Conservation (phyloP, 2,113 vertebrate species). For the Callopanchax toddi region DNA sequence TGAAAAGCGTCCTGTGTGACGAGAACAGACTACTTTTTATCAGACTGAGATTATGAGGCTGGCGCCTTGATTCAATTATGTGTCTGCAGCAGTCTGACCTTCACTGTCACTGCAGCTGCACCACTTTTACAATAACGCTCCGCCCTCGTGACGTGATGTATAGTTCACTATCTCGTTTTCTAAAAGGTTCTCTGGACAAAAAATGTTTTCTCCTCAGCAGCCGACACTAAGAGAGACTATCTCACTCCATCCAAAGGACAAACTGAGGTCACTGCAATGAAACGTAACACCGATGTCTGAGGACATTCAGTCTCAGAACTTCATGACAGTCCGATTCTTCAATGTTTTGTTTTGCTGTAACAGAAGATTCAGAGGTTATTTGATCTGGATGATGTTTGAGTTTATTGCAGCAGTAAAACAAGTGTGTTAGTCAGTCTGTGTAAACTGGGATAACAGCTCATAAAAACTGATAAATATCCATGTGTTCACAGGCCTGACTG, state of each 20-base stretch:
- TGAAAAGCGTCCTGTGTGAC: constrained; percentile 18
- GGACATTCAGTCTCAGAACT: neutral
- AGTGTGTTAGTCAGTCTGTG: constrained; percentile 2
- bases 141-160: constrained; percentile 1
- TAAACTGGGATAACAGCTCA: neutral
- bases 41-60: constrained; percentile 47
- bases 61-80: constrained; percentile 45
- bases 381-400: neutral
- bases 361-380: neutral
- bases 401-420: constrained; percentile 27
- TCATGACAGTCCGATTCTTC: neutral
- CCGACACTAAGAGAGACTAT: constrained; percentile 31
- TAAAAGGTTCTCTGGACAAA: constrained; percentile 19
- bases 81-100: constrained; percentile 63
- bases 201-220: constrained; percentile 27
- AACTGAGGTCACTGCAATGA: constrained; percentile 7
- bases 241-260: constrained; percentile 30
- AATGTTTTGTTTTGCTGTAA: neutral
- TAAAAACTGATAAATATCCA: constrained; percentile 9
- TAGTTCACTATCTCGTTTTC: constrained; percentile 14
- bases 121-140: constrained; percentile 12
- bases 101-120: constrained; percentile 26
- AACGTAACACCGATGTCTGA: neutral
- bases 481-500: constrained; percentile 83
- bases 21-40: constrained; percentile 31